Evolutionary conservation across 2,797 vertebrate species (phyloP).

Genomic region (Peromyscus nudipes): DNA sequence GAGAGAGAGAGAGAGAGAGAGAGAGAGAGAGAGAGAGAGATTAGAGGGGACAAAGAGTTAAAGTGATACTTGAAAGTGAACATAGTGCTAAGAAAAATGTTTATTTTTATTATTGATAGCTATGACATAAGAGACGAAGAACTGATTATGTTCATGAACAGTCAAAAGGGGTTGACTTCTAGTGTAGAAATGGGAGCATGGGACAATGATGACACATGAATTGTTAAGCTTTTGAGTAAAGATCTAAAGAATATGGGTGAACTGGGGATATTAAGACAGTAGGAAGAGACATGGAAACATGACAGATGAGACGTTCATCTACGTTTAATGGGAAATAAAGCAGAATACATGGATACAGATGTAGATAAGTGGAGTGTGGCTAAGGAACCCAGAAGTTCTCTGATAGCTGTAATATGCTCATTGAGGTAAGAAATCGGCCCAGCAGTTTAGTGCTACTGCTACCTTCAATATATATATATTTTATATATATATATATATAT

Average conservation of each 20-base stretch:
- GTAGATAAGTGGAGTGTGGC: not conserved
- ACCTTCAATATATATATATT: not conserved
- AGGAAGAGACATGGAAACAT: not conserved
- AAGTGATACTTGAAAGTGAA: conserved; percentile 8
- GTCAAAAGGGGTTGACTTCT: not conserved
- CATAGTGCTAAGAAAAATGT: not conserved
- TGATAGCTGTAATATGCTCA: not conserved
- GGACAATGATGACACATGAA: not conserved
- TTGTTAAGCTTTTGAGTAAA: not conserved
- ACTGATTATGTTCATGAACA: not conserved
- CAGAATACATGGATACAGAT: not conserved
- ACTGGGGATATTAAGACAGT: not conserved
- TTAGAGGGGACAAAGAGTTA: not conserved
- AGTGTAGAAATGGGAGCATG: not conserved
- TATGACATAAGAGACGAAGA: not conserved
- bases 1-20: not conserved
- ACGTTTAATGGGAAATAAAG: not conserved
- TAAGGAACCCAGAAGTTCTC: not conserved
- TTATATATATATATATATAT: no score
- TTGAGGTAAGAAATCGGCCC: not conserved
- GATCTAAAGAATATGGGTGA: not conserved
- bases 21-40: not conserved
- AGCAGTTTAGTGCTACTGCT: not conserved
- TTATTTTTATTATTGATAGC: not conserved
- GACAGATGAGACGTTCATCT: not conserved